Percentiles rank a stretch among this genome's conserved stretches.
These are phyloP conservation scores for Perizoma affinitatum DNA, from an alignment of 2,888 invertebrate genomes.

Conservation along the genomic window DNA sequence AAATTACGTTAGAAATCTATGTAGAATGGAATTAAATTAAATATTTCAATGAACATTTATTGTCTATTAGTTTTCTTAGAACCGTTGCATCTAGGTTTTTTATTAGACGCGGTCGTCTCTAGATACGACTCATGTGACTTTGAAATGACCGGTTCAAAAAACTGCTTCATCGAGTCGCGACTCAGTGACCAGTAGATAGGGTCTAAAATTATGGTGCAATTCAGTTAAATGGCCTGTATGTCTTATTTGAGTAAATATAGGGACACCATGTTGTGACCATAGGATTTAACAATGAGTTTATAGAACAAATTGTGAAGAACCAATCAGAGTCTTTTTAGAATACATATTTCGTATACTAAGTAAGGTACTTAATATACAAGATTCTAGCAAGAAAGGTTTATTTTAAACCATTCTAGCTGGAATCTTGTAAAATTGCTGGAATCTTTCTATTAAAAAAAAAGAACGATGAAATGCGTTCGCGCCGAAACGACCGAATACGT, in stretches of 20 bases:
- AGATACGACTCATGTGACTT: slow-evolving; percentile 29
- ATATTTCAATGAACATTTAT: slow-evolving; percentile 13
- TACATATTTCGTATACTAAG: background rate
- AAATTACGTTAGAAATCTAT: background rate
- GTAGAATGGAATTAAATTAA: slow-evolving; percentile 2
- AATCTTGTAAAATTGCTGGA: background rate
- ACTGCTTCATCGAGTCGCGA: slow-evolving; percentile 22
- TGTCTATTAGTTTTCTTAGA: slow-evolving; percentile 32
- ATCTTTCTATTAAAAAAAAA: slow-evolving; percentile 1
- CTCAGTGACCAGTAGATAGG: slow-evolving; percentile 16
- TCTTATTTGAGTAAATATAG: slow-evolving; percentile 18
- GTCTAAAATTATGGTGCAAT: slow-evolving; percentile 32
- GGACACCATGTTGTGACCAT: slow-evolving; percentile 11
- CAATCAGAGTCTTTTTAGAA: slow-evolving; percentile 5
- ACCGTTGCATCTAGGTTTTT: slow-evolving; percentile 36
- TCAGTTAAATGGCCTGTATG: slow-evolving; percentile 31
- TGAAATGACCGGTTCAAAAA: slow-evolving; percentile 34
- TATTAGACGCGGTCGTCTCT: slow-evolving; percentile 26
- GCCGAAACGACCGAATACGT: slow-evolving; percentile 47
- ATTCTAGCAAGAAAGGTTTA: slow-evolving; percentile 1
- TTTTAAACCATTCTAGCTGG: too few species aligned
- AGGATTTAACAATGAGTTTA: background rate
- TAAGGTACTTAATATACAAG: background rate
- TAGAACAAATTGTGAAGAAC: background rate
- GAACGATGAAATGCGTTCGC: slow-evolving; percentile 46